These are phyloP conservation scores for Apis dorsata DNA, from an alignment of 1,140 invertebrate species.

Conservation along the genomic window DNA sequence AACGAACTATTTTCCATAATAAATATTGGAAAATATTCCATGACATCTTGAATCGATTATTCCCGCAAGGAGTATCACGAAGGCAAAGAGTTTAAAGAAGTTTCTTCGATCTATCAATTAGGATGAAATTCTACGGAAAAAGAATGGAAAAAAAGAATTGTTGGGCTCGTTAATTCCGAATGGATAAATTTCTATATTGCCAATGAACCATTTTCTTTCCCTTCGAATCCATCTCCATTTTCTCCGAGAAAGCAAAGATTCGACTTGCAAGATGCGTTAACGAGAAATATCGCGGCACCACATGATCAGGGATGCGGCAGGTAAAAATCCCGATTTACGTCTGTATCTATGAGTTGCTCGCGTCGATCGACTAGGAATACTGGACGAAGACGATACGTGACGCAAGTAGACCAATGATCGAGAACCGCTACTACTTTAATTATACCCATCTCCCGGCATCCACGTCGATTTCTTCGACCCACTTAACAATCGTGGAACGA, in stretches of 20 bases:
- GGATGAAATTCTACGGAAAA: too few relatives aligned
- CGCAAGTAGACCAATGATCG: constrained; percentile 33
- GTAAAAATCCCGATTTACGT: constrained; percentile 57
- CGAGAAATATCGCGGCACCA: constrained; percentile 53
- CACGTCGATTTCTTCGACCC: too few relatives aligned
- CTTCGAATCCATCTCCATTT: constrained; percentile 21
- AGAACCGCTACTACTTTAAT: background rate
- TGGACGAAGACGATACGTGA: constrained; percentile 50
- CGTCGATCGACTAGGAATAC: constrained; percentile 49
- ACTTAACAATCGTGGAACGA: background rate
- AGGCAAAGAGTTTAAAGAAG: background rate
- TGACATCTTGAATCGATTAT: too few relatives aligned
- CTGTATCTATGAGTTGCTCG: constrained; percentile 47
- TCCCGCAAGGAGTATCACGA: background rate
- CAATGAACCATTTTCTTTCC: background rate
- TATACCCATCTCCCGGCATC: too few relatives aligned
- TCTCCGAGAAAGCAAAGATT: constrained; percentile 14
- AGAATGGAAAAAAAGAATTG: too few relatives aligned
- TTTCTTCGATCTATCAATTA: too few relatives aligned
- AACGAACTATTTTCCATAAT: too few relatives aligned
- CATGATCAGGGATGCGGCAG: constrained; percentile 66
- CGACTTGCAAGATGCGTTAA: constrained; percentile 50
- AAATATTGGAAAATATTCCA: too few relatives aligned
- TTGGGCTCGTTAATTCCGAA: too few relatives aligned
- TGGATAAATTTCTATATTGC: too few relatives aligned